Conservation (phyloP, 2,113 vertebrate species). For the Miniopterus natalensis region DNA sequence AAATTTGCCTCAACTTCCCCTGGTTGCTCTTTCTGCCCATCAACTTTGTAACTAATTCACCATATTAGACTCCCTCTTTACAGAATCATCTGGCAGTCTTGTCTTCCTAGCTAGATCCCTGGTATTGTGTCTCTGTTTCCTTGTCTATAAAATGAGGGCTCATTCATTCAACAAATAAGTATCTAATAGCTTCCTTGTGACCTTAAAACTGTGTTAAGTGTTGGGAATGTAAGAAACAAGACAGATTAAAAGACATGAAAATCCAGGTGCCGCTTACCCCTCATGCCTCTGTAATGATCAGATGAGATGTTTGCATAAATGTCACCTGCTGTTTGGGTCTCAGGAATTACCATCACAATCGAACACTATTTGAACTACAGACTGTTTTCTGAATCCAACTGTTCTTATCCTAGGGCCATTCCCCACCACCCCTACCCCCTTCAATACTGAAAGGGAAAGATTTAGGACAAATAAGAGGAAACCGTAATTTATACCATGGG, state of each 20-base stretch:
- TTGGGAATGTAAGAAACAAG: background rate
- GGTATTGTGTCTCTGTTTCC: background rate
- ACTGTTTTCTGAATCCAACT: background rate
- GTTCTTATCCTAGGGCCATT: background rate
- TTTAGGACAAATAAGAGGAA: constrained; percentile 60
- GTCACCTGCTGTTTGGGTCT: background rate
- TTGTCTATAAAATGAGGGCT: background rate
- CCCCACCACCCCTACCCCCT: background rate
- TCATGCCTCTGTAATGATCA: background rate
- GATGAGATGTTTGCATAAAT: background rate
- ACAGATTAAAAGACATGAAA: background rate
- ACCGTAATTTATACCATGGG: constrained; percentile 57
- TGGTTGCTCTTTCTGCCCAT: background rate
- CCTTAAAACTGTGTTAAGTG: background rate
- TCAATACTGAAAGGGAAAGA: constrained; percentile 50
- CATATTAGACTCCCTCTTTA: background rate
- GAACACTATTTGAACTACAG: background rate
- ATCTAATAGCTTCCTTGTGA: background rate
- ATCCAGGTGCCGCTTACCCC: background rate
- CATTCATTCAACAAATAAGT: constrained; percentile 29
- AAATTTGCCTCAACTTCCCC: background rate
- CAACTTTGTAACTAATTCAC: background rate
- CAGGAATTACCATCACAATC: background rate
- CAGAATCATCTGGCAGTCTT: background rate
- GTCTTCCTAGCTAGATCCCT: background rate